Conservation (phyloP, 1,140 invertebrate species). For the Zophobas atratus region DNA sequence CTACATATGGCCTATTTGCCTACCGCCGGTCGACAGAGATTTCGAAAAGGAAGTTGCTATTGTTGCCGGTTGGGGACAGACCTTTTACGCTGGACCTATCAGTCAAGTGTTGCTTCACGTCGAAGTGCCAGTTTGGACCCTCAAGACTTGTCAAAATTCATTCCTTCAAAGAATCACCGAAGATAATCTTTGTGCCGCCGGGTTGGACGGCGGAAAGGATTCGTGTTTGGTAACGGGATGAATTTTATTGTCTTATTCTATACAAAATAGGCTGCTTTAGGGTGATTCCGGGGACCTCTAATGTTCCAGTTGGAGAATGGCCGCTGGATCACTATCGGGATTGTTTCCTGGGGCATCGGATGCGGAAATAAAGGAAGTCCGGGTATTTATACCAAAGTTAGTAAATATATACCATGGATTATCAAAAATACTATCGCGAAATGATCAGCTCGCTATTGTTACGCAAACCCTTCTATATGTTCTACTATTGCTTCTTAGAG, state of each 20-base stretch:
- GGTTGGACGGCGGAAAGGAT: slow-evolving; percentile 80
- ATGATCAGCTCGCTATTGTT: slow-evolving; percentile 22
- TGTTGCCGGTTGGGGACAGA: slow-evolving; percentile 84
- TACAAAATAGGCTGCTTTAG: slow-evolving; percentile 66
- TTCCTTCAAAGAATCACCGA: slow-evolving; percentile 77
- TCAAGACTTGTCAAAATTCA: slow-evolving; percentile 75
- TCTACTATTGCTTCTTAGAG: too few species aligned
- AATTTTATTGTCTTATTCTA: neutral
- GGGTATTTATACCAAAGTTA: slow-evolving; percentile 82
- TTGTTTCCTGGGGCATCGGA: slow-evolving; percentile 85
- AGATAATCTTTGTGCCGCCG: slow-evolving; percentile 81
- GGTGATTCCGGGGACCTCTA: slow-evolving; percentile 90
- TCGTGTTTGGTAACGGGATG: slow-evolving; percentile 81
- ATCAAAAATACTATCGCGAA: slow-evolving; percentile 72
- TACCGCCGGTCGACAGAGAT: slow-evolving; percentile 77
- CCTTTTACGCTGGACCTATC: slow-evolving; percentile 76
- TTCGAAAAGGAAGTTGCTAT: slow-evolving; percentile 78
- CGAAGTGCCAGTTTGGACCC: slow-evolving; percentile 85
- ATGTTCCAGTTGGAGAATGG: slow-evolving; percentile 79
- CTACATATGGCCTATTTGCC: slow-evolving; percentile 89
- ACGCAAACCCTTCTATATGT: neutral
- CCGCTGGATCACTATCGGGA: slow-evolving; percentile 84
- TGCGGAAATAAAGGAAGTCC: slow-evolving; percentile 79
- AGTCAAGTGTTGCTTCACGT: slow-evolving; percentile 84
- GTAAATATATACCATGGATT: slow-evolving; percentile 82